Conservation (phyloP, 2,113 vertebrate genomes). For the Microcebus tavaratra region DNA sequence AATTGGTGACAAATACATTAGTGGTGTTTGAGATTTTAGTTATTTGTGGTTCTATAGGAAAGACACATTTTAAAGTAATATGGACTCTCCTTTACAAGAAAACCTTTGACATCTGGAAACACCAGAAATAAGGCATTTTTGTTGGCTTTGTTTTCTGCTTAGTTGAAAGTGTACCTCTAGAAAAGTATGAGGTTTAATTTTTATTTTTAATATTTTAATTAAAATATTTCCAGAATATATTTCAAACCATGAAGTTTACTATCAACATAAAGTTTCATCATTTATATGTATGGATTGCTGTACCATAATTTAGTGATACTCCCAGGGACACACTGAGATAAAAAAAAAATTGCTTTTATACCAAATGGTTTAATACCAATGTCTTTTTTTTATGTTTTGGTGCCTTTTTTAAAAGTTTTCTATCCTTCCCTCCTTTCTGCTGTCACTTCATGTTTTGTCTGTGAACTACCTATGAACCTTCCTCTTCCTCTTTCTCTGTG, state of each 20-base stretch:
- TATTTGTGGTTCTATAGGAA: not conserved
- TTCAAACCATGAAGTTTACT: not conserved
- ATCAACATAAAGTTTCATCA: not conserved
- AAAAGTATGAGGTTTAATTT: not conserved
- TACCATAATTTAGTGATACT: not conserved
- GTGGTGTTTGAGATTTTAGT: not conserved
- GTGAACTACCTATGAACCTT: not conserved
- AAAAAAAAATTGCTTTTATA: not conserved
- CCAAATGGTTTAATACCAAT: not conserved
- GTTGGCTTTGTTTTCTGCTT: not conserved
- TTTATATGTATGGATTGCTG: not conserved
- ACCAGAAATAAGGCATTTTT: not conserved
- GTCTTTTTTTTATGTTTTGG: not conserved
- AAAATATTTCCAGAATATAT: not conserved
- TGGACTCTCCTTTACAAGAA: not conserved
- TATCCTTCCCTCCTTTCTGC: not conserved
- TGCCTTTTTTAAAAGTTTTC: not conserved
- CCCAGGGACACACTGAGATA: not conserved
- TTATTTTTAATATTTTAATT: not conserved
- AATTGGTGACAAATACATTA: not conserved
- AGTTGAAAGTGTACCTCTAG: not conserved
- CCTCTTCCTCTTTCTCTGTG: not conserved
- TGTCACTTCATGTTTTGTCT: not conserved
- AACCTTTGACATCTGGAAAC: not conserved
- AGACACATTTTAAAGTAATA: not conserved